These are phyloP conservation scores for Incurvaria masculella DNA, from an alignment of 2,888 invertebrate species.

Conservation along the genomic window DNA sequence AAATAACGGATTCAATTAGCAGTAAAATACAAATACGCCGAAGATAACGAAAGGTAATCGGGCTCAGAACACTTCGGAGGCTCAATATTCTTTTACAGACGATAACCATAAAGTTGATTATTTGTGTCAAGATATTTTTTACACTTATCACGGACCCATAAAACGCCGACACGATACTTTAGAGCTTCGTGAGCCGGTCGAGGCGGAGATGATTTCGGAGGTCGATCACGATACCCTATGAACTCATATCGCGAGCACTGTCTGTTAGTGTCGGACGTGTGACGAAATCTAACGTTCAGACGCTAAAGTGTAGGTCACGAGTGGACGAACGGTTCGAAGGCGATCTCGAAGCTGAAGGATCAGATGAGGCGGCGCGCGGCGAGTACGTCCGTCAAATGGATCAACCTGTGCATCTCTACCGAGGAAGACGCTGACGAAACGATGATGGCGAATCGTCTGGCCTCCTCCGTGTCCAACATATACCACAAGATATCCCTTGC, in stretches of 20 bases:
- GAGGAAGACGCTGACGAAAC: neutral
- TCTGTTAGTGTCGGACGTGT: neutral
- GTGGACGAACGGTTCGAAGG: no score
- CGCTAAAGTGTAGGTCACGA: neutral
- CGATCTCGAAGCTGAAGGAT: no score
- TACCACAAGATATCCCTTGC: slow-evolving; percentile 2
- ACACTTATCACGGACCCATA: neutral
- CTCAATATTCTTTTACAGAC: neutral
- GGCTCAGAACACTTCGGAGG: neutral
- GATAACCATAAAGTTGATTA: neutral
- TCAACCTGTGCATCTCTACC: neutral
- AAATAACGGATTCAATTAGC: neutral
- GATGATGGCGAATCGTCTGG: neutral
- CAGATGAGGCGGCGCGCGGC: neutral
- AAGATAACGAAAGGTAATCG: neutral
- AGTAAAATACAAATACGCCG: neutral
- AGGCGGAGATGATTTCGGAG: neutral
- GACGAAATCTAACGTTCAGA: neutral
- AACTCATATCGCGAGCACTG: neutral
- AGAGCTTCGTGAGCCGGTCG: neutral
- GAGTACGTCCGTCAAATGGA: neutral
- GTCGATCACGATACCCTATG: neutral
- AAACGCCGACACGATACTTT: neutral
- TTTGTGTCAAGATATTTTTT: neutral
- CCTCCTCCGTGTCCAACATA: neutral